Base-by-base conservation (phyloP, 2,888 invertebrate genomes). In the Scotopteryx bipunctaria region DNA sequence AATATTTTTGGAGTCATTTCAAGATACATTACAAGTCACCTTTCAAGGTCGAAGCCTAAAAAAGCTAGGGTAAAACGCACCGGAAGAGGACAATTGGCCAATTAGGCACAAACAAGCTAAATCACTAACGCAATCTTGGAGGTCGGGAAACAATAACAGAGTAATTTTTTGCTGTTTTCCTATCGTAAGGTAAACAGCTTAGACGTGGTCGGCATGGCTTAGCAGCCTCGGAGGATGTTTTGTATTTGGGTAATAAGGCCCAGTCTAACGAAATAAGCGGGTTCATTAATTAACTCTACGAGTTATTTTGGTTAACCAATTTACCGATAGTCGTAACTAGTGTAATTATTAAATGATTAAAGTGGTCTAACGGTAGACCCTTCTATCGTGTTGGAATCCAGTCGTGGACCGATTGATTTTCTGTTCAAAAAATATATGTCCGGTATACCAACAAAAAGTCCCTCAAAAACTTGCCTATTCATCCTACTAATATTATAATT, bases 61-160 rank as follows among this genome's bases (percentile, higher is more conserved):
- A 38, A 19, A 38, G 25, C n/a, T 38, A 15, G 9, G 4, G 5
- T 31, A 37, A 41, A 35, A n/a, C 2, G 11, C 8, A 16, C 36
- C 17, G 41, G 48, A 42, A 36, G 11, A 25, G n/a, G 46, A 31
- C 9, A 37, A 27, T 43, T 17, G 11, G 6, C 27, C 27, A 44
- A 44, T 51, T 33, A 44, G 32, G 5, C 2, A 40, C 27, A 51
- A 40, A 45, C 38, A 29, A 21, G 15, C 19, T 29, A 44, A 50
- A 36, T 36, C 21, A 41, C 17, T 16, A 16, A 31, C 23, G 27
- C 33, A 44, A 43, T 17, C 21, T 17, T 6, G 35, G 38, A 50
- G 44, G 33, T 19, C 33, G 40, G 13, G 19, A 50, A 21, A 40
- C 38, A 40, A 37, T 38, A 44, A 33, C 50, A 38, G 5, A 15